phyloP scores from a whole-genome alignment of 2,113 vertebrate species.

The Zingel zingel region DNA sequence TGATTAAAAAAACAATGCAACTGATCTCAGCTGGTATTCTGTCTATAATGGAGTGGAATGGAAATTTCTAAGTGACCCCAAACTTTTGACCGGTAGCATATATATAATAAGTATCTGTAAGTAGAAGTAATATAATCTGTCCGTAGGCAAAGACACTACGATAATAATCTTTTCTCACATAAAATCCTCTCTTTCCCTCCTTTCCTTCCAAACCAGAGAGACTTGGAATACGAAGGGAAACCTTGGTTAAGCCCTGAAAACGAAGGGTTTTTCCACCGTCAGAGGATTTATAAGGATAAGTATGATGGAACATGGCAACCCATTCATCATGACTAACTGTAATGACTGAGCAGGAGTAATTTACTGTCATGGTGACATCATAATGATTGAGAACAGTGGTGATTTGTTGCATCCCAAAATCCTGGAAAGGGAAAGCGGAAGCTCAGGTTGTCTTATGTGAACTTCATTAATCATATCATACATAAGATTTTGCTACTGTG shows the following conservation, averaged over 20 bases:
- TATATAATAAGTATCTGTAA: too few species aligned
- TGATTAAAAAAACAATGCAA: too few species aligned
- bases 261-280: background rate
- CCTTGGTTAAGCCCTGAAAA: background rate
- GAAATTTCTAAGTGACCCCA: too few species aligned
- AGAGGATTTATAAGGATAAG: background rate
- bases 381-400: slow-evolving; percentile 6
- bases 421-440: slow-evolving; percentile 11
- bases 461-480: background rate
- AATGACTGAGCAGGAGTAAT: slow-evolving; percentile 25
- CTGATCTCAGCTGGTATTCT: too few species aligned
- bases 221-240: background rate
- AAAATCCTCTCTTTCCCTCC: background rate
- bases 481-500: background rate
- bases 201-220: background rate
- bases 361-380: slow-evolving; percentile 1
- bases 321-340: slow-evolving; percentile 12
- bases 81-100: too few species aligned
- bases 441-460: background rate
- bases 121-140: too few species aligned
- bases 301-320: background rate
- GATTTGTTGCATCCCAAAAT: background rate
- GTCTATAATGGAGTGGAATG: too few species aligned
- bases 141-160: too few species aligned
- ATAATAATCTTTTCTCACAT: background rate